phyloP scores from a whole-genome alignment of 2,113 vertebrate species.

The Aramus guarauna region DNA sequence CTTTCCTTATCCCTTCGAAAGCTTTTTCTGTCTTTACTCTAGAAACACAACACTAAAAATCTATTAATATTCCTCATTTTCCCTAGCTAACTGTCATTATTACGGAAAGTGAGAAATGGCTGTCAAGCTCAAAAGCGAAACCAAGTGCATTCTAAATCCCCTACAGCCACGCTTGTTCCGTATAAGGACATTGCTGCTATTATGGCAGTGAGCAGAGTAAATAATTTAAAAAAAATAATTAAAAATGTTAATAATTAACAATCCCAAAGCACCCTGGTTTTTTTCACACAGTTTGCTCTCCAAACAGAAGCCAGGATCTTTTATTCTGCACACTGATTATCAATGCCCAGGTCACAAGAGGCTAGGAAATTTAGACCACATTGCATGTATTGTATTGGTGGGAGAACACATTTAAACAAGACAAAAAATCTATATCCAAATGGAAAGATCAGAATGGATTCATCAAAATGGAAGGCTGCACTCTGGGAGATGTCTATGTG shows the following conservation, averaged over 20 bases:
- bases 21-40: slow-evolving; percentile 46
- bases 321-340: not conserved
- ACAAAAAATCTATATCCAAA: not conserved
- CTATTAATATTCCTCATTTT: slow-evolving; percentile 67
- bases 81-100: slow-evolving; percentile 58
- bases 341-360: not conserved
- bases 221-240: slow-evolving; percentile 62
- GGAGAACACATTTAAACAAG: not conserved
- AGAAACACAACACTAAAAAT: slow-evolving; percentile 17
- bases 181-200: slow-evolving; percentile 33
- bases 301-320: not conserved
- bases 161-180: slow-evolving; percentile 35
- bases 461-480: not conserved
- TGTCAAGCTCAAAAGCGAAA: slow-evolving; percentile 65
- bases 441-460: not conserved
- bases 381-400: not conserved
- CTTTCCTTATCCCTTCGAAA: not conserved
- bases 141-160: slow-evolving; percentile 42
- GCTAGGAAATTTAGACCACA: not conserved
- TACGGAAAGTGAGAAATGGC: slow-evolving; percentile 52
- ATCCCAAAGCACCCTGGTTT: not conserved
- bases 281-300: not conserved
- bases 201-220: slow-evolving; percentile 44
- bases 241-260: slow-evolving; percentile 66
- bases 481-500: not conserved